Conservation (phyloP, 2,888 invertebrate species). For the Apantesis nais region DNA sequence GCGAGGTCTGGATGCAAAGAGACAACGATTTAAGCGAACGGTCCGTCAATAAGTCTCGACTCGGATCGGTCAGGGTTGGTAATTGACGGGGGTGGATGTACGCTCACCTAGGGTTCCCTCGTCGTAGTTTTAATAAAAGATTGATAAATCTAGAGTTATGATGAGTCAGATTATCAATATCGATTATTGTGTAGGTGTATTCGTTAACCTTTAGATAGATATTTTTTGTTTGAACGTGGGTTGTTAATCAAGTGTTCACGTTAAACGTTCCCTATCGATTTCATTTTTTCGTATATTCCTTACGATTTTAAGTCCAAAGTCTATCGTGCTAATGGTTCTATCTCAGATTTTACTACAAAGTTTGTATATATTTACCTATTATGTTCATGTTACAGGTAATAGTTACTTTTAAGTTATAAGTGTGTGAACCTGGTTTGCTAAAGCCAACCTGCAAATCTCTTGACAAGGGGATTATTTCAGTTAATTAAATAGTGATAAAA, state of each 20-base stretch:
- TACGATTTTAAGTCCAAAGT: background rate
- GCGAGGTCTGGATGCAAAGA: constrained; percentile 57
- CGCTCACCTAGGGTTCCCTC: constrained; percentile 63
- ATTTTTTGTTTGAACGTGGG: background rate
- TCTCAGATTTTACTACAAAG: background rate
- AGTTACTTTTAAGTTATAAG: too few relatives aligned
- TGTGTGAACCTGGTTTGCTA: background rate
- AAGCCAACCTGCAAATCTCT: background rate
- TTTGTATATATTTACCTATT: too few relatives aligned
- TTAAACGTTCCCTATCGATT: background rate
- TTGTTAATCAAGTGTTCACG: background rate
- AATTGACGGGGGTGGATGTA: constrained; percentile 79
- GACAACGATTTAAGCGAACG: constrained; percentile 67
- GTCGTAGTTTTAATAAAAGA: constrained; percentile 4
- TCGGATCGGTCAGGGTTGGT: constrained; percentile 82
- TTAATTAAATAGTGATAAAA: too few relatives aligned
- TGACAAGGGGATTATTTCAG: too few relatives aligned
- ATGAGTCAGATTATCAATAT: background rate
- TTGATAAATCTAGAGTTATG: background rate
- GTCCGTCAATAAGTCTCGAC: constrained; percentile 84
- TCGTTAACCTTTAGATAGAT: background rate
- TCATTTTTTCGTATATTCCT: background rate
- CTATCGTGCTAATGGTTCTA: too few relatives aligned
- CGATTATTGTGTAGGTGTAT: background rate
- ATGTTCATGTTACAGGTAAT: background rate